A percentile compares a stretch with the other conserved stretches of the same genome.
Evolutionary conservation across 2,797 vertebrate species (phyloP).

Genomic region (Acropternis orthonyx): DNA sequence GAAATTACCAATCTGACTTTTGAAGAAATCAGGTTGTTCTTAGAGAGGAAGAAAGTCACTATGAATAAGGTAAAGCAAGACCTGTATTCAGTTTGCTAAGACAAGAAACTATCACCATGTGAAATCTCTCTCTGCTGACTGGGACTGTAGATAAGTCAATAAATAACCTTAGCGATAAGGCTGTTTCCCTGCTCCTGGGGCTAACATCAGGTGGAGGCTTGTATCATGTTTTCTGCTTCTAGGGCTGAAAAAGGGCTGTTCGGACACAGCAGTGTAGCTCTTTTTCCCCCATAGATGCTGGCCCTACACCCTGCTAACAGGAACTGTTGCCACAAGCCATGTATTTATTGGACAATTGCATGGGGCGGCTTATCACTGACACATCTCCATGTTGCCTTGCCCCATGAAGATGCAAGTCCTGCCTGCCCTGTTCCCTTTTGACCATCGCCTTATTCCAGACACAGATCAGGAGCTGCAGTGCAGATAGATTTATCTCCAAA

Average conservation of each 20-base stretch:
- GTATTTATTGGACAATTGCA: not conserved
- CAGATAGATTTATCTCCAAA: not conserved
- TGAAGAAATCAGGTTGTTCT: not conserved
- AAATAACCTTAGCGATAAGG: not conserved
- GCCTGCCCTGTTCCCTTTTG: not conserved
- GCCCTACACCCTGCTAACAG: not conserved
- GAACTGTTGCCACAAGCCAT: not conserved
- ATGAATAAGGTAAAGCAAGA: not conserved
- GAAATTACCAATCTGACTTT: not conserved
- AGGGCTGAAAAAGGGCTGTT: not conserved
- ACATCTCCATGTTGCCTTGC: accelerated
- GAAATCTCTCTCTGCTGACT: not conserved
- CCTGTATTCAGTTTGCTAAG: not conserved
- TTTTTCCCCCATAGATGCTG: not conserved
- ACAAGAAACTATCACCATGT: not conserved
- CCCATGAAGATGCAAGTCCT: not conserved
- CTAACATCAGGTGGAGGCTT: not conserved
- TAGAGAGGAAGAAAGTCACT: not conserved
- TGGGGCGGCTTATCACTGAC: accelerated
- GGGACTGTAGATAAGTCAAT: not conserved
- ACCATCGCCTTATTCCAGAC: not conserved
- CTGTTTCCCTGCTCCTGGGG: not conserved
- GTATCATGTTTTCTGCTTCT: not conserved
- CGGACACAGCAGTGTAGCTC: not conserved
- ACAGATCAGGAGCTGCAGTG: not conserved